Conservation (phyloP, 2,113 vertebrate species). For the Carettochelys insculpta region DNA sequence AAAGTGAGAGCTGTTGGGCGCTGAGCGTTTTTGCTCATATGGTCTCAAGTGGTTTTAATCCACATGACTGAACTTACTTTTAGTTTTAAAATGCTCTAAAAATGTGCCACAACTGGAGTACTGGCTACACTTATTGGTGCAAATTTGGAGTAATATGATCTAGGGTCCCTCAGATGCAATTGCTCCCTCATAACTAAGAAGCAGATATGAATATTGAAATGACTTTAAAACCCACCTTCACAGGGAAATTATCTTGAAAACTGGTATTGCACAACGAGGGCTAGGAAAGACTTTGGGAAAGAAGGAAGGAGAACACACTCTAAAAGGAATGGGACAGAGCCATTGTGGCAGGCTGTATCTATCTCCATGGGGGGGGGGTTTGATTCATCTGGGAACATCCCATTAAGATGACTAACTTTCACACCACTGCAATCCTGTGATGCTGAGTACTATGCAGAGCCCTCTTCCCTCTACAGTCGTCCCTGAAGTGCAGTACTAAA, state of each 20-base stretch:
- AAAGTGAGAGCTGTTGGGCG: neutral
- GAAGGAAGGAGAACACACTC: neutral
- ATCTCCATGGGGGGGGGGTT: neutral
- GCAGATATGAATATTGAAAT: neutral
- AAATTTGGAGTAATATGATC: neutral
- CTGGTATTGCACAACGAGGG: neutral
- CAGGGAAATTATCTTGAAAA: neutral
- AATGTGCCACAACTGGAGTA: neutral
- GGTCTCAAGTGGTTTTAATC: neutral
- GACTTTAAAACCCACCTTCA: neutral
- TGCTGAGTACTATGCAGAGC: neutral
- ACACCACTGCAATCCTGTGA: neutral
- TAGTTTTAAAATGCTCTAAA: neutral
- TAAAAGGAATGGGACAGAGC: neutral
- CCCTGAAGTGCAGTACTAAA: neutral
- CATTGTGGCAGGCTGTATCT: neutral
- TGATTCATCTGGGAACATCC: neutral
- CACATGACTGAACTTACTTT: neutral
- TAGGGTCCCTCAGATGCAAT: neutral
- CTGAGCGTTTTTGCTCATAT: neutral
- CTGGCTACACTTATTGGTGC: neutral
- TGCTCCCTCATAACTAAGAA: neutral
- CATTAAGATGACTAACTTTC: neutral
- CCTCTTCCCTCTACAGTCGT: neutral
- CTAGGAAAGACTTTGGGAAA: neutral